These are phyloP conservation scores for Pantelozetes paolii DNA, from an alignment of 2,888 invertebrate species.

Conservation along the genomic window DNA sequence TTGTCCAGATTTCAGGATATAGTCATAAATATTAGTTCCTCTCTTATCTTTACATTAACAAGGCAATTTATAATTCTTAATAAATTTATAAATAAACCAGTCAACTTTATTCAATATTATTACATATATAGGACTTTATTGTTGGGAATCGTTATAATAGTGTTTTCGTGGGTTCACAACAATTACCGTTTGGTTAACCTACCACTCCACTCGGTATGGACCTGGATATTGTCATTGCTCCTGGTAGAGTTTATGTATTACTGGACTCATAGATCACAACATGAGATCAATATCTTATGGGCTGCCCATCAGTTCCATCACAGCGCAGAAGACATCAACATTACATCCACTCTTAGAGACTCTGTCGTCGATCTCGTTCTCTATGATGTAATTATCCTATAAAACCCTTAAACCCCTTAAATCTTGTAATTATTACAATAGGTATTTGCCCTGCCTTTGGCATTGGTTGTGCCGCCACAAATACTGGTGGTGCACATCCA, in stretches of 20 bases:
- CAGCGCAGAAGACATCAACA: constrained; percentile 82
- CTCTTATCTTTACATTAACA: constrained; percentile 18
- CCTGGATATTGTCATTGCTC: constrained; percentile 37
- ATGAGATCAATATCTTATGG: constrained; percentile 81
- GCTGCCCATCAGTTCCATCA: constrained; percentile 87
- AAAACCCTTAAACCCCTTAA: not conserved
- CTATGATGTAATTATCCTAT: constrained; percentile 62
- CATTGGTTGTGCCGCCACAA: constrained; percentile 71
- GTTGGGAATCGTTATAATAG: constrained; percentile 3
- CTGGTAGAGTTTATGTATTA: constrained; percentile 38
- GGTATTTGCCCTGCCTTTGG: constrained; percentile 57
- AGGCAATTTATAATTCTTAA: not conserved
- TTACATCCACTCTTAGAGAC: constrained; percentile 76
- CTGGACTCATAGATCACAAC: constrained; percentile 52
- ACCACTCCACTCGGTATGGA: constrained; percentile 31
- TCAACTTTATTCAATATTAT: not conserved
- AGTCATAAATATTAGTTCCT: constrained; percentile 27
- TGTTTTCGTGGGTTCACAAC: constrained; percentile 23
- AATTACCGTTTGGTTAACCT: constrained; percentile 34
- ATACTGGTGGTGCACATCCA: constrained; percentile 77
- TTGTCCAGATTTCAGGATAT: constrained; percentile 30
- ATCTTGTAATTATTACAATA: constrained; percentile 34
- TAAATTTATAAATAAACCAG: not conserved
- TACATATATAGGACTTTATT: not conserved
- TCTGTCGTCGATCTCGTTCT: constrained; percentile 74